These are phyloP conservation scores for Eidolon dupreanum DNA, from an alignment of 2,797 vertebrate genomes.

Conservation along the genomic window DNA sequence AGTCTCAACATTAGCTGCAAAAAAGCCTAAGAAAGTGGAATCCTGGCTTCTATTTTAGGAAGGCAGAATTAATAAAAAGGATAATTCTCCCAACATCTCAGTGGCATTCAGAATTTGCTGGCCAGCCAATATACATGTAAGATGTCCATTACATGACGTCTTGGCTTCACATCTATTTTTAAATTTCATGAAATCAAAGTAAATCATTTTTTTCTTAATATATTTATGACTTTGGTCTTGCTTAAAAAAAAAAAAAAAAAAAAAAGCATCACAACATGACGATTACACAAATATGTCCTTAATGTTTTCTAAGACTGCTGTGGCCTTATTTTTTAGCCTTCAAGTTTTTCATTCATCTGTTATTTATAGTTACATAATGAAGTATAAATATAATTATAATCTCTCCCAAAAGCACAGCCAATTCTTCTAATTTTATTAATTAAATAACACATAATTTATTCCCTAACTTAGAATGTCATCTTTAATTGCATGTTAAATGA, in stretches of 20 bases:
- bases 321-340: background rate
- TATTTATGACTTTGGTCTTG: background rate
- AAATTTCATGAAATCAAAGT: background rate
- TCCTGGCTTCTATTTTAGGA: background rate
- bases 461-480: background rate
- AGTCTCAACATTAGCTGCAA: background rate
- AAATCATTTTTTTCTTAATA: background rate
- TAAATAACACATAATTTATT: background rate
- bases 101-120: background rate
- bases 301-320: background rate
- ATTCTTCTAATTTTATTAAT: background rate
- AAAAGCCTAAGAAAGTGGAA: background rate
- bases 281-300: background rate
- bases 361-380: background rate
- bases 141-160: background rate
- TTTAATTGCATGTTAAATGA: conserved; percentile 12
- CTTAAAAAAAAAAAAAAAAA: background rate
- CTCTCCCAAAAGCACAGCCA: background rate
- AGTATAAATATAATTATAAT: background rate
- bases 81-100: background rate
- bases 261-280: background rate
- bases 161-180: background rate
- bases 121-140: background rate
- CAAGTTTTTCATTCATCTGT: background rate
- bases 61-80: background rate